Evolutionary conservation across 2,113 vertebrate genomes (phyloP).

Genomic region (Entelurus aequoreus): DNA sequence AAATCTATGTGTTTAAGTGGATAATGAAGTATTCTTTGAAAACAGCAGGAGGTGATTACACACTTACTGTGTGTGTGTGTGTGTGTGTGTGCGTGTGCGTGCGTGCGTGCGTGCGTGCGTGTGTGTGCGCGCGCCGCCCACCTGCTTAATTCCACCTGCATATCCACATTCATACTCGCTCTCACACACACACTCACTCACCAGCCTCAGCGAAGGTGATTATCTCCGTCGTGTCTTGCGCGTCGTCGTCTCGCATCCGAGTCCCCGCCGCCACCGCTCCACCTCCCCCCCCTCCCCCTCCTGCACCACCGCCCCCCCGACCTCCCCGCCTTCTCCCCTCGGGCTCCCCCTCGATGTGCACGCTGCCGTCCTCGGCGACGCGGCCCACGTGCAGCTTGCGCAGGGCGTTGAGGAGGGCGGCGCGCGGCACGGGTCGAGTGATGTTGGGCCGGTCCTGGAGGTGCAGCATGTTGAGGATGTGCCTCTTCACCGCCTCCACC

Average conservation of each 20-base stretch:
- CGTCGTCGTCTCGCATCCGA: constrained; percentile 27
- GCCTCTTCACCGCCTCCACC: constrained; percentile 96
- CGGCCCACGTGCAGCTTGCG: constrained; percentile 95
- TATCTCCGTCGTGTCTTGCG: constrained; percentile 88
- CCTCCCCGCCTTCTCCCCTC: constrained; percentile 68
- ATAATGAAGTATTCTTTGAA: constrained; percentile 60
- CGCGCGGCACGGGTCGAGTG: constrained; percentile 90
- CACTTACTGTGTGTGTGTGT: constrained; percentile 17
- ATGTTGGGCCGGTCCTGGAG: constrained; percentile 91
- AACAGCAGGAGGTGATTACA: constrained; percentile 54
- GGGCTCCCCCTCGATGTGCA: constrained; percentile 89
- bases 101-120: constrained; percentile 10
- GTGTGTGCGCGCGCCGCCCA: too few relatives aligned
- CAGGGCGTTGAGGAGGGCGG: constrained; percentile 93
- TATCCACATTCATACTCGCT: neutral
- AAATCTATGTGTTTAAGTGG: constrained; percentile 42
- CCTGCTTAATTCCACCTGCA: neutral
- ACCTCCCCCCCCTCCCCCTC: constrained; percentile 77
- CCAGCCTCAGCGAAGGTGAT: constrained; percentile 91
- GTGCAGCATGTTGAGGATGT: constrained; percentile 97
- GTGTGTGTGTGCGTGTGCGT: constrained; percentile 6
- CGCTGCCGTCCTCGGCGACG: constrained; percentile 88
- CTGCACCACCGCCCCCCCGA: constrained; percentile 46
- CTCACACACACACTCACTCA: constrained; percentile 38
- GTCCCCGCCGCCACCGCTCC: constrained; percentile 62